A percentile compares a stretch with the other conserved stretches of the same genome.
Conservation (phyloP, 2,113 vertebrate genomes). For the Calyptomena viridis region DNA sequence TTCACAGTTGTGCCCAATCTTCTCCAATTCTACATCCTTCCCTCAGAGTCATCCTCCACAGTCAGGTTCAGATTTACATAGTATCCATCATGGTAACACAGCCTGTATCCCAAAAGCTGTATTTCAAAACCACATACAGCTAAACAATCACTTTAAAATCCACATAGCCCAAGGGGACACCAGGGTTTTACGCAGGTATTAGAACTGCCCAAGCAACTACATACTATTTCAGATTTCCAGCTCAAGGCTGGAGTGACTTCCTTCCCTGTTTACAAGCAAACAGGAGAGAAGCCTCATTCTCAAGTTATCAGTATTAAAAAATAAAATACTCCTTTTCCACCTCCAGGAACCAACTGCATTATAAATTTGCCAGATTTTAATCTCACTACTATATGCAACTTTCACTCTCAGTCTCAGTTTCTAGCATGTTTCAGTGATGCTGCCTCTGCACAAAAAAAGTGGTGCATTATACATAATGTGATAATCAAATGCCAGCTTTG, state of each 20-base stretch:
- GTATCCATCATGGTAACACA: not conserved
- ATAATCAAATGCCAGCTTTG: not conserved
- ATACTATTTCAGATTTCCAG: not conserved
- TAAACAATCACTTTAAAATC: not conserved
- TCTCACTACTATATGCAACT: not conserved
- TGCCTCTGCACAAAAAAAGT: not conserved
- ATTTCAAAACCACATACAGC: not conserved
- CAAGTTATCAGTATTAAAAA: not conserved
- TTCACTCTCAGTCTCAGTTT: not conserved
- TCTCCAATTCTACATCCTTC: not conserved
- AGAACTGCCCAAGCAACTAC: not conserved
- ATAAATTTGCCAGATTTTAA: not conserved
- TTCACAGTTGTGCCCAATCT: not conserved
- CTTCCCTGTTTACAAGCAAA: not conserved
- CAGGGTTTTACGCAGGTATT: not conserved
- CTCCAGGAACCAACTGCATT: not conserved
- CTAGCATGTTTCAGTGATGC: not conserved
- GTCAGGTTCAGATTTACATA: not conserved
- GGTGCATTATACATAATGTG: not conserved
- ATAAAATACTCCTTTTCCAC: not conserved
- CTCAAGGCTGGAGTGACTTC: not conserved
- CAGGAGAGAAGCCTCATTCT: not conserved
- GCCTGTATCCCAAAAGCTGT: not conserved
- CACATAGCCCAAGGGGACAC: not conserved
- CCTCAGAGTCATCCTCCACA: not conserved